phyloP scores from a whole-genome alignment of 2,113 vertebrate species.

The Nibea albiflora region DNA sequence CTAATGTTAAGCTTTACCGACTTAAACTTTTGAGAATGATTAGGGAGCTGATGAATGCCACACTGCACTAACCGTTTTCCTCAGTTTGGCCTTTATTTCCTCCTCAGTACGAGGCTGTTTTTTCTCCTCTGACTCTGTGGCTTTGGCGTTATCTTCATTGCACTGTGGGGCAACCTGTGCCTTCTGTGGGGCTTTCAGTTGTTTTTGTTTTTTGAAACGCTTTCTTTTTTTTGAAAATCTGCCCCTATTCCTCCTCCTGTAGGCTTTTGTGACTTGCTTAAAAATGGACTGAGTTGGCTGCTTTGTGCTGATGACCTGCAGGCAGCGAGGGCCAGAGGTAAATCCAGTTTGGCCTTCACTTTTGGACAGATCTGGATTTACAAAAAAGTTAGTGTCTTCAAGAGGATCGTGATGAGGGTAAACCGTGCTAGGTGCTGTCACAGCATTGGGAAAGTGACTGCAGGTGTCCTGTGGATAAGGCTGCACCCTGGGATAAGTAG shows the following conservation, averaged over 20 bases:
- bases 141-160: too few relatives aligned
- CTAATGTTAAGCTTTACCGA: too few relatives aligned
- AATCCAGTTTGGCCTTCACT: constrained; percentile 51
- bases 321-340: background rate
- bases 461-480: background rate
- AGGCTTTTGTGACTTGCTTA: background rate
- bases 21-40: too few relatives aligned
- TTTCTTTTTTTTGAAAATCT: too few relatives aligned
- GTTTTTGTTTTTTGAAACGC: too few relatives aligned
- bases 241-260: too few relatives aligned
- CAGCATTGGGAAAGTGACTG: background rate
- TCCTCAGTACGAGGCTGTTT: constrained; percentile 42
- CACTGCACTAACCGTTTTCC: constrained; percentile 60
- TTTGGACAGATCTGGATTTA: constrained; percentile 52
- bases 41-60: too few relatives aligned
- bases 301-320: constrained; percentile 26
- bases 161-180: too few relatives aligned
- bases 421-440: rapidly evolving
- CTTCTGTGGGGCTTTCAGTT: too few relatives aligned
- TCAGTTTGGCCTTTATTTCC: constrained; percentile 64
- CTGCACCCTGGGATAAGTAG: background rate
- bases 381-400: rapidly evolving
- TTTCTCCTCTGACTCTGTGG: background rate
- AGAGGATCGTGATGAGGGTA: rapidly evolving
- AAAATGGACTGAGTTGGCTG: rapidly evolving